These are phyloP conservation scores for Oncorhynchus mykiss DNA, from an alignment of 2,113 vertebrate species.

Conservation along the genomic window DNA sequence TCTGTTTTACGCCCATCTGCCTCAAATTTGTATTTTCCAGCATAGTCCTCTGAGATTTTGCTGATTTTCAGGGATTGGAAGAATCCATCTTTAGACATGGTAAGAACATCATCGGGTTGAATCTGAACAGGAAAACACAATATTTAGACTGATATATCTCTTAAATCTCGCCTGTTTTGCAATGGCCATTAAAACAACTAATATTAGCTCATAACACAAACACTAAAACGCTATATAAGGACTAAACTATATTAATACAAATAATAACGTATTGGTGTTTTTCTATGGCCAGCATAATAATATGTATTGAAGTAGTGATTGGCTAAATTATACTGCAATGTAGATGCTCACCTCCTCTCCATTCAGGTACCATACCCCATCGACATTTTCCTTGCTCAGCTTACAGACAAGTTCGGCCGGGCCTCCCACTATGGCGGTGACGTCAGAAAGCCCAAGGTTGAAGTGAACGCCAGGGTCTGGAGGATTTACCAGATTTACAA, in stretches of 20 bases:
- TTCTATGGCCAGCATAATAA: too few species aligned
- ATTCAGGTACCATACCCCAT: conserved; percentile 79
- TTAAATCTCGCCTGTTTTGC: not conserved
- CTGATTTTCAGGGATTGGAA: conserved; percentile 79
- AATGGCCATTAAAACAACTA: not conserved
- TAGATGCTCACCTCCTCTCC: not conserved
- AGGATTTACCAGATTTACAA: conserved; percentile 32
- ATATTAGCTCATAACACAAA: too few species aligned
- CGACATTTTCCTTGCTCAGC: conserved; percentile 73
- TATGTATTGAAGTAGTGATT: too few species aligned
- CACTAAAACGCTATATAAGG: too few species aligned
- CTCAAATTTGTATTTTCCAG: conserved; percentile 86
- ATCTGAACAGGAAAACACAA: conserved; percentile 63
- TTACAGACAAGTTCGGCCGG: conserved; percentile 77
- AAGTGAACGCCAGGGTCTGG: conserved; percentile 76
- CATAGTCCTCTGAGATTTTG: conserved; percentile 71
- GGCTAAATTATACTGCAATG: not conserved
- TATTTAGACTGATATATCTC: not conserved
- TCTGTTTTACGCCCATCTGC: conserved; percentile 78
- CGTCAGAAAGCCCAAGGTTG: conserved; percentile 76
- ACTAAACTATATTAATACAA: too few species aligned
- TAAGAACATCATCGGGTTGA: conserved; percentile 66
- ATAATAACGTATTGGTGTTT: too few species aligned
- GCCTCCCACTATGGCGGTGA: conserved; percentile 75
- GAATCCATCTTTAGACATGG: conserved; percentile 78